Evolutionary conservation across 2,797 vertebrate genomes (phyloP), one percentile per base, ranked within the genome.

Genomic region (Cuculus canorus): DNA sequence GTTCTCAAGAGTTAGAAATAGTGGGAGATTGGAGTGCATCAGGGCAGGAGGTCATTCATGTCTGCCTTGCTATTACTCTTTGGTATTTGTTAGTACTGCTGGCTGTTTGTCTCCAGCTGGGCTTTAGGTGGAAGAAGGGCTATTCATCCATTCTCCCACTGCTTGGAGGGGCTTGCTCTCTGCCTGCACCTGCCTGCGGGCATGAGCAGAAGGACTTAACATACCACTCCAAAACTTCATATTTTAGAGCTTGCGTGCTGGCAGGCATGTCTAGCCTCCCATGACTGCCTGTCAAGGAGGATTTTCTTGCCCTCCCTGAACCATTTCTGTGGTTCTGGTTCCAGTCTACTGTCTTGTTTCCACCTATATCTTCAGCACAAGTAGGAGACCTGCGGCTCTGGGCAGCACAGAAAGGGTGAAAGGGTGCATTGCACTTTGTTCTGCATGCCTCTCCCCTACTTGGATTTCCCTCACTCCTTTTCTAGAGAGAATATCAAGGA

Each of bases 161-260:
- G 53, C 53, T 68, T 3, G 2, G 23, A 32, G 25, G 25, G 17
- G 9, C 19, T 76, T 88, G 61, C 14, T 79, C 41, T 71, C 54
- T 79, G 59, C n/a, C 41, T 2, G 2, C 15, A 15, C 17, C 33
- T 86, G 41, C n/a, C 14, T 86, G 57, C 5, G 6, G 43, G 24
- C 3, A 4, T 53, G n/a, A 82, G 63, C 57, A 43, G 73, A 48
- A 59, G 65, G 53, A 68, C 19, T 64, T 1, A 33, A 5, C 0
- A 0, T 21, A 66, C 14, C 7, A 3, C 48, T 82, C 33, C 19
- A 15, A 63, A 78, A 18, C 5, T 5, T 16, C 1, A 0, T 8
- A 24, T 63, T 56, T 59, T 47, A 70, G 13, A 48, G 35, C 19
- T 73, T 68, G 27, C 3, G 7, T 66, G 53, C 56, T 80, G 64